phyloP scores from a whole-genome alignment of 2,113 vertebrate species.

The Progne subis region DNA sequence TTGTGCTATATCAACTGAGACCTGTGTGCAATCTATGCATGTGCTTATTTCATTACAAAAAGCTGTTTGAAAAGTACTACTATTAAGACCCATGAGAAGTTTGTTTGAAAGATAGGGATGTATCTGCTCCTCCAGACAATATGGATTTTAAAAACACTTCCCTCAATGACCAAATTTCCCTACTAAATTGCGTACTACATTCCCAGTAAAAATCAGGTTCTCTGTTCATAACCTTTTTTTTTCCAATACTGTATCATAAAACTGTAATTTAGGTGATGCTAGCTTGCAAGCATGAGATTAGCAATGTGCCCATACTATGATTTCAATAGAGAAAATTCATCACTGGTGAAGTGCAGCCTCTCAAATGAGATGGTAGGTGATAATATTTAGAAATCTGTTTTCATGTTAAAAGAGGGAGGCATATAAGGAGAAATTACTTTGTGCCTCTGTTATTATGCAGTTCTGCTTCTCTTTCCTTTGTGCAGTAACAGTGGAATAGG shows the following conservation, averaged over 20 bases:
- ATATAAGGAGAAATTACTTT: not conserved
- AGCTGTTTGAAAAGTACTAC: not conserved
- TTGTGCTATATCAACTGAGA: not conserved
- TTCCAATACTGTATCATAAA: not conserved
- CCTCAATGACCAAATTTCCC: not conserved
- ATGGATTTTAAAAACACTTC: not conserved
- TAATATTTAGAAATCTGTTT: constrained; percentile 17
- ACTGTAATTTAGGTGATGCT: not conserved
- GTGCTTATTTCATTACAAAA: not conserved
- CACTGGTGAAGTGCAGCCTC: not conserved
- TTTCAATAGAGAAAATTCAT: not conserved
- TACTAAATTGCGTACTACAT: not conserved
- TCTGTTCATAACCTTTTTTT: not conserved
- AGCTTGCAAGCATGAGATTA: not conserved
- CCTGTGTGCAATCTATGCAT: not conserved
- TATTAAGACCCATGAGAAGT: not conserved
- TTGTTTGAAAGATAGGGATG: not conserved
- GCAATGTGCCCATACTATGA: not conserved
- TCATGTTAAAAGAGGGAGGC: not conserved
- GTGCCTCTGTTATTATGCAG: not conserved
- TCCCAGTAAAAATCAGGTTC: not conserved
- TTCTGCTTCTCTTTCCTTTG: not conserved
- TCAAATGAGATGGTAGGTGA: not conserved
- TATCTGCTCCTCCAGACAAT: not conserved
- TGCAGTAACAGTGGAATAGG: not conserved